Evolutionary conservation across 2,113 vertebrate species (phyloP).

Genomic region (Diphyllodes magnificus): DNA sequence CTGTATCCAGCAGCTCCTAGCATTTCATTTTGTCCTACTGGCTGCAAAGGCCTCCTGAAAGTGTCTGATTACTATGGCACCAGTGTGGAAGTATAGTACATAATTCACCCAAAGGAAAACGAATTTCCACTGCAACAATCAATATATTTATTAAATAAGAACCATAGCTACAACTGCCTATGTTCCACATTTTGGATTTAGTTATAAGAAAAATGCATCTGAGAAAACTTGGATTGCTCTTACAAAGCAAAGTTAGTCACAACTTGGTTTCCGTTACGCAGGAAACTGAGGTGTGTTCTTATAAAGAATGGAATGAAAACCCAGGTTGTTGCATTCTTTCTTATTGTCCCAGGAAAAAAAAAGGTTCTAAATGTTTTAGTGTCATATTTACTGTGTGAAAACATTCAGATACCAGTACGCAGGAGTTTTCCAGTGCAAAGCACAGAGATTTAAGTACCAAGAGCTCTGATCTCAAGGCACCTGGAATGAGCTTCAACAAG

Average conservation of each 20-base stretch:
- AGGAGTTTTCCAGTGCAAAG: not conserved
- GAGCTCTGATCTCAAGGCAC: not conserved
- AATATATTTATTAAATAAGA: not conserved
- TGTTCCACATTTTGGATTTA: not conserved
- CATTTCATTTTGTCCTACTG: not conserved
- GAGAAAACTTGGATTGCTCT: not conserved
- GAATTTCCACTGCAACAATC: not conserved
- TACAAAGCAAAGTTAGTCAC: not conserved
- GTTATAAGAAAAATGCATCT: not conserved
- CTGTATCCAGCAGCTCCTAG: not conserved
- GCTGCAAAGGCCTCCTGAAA: not conserved
- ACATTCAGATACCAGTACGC: not conserved
- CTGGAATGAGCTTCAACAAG: not conserved
- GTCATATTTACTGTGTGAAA: not conserved
- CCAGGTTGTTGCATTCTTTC: not conserved
- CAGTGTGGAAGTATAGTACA: not conserved
- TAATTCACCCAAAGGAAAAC: not conserved
- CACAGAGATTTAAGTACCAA: not conserved
- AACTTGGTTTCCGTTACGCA: not conserved
- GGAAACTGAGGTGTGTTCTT: not conserved
- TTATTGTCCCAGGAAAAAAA: too few relatives aligned
- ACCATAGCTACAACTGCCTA: not conserved
- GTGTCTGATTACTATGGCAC: not conserved
- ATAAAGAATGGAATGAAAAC: not conserved
- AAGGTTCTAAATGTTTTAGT: not conserved